These are phyloP conservation scores for Tetragnatha montana DNA, from an alignment of 2,888 invertebrate genomes.

Conservation along the genomic window DNA sequence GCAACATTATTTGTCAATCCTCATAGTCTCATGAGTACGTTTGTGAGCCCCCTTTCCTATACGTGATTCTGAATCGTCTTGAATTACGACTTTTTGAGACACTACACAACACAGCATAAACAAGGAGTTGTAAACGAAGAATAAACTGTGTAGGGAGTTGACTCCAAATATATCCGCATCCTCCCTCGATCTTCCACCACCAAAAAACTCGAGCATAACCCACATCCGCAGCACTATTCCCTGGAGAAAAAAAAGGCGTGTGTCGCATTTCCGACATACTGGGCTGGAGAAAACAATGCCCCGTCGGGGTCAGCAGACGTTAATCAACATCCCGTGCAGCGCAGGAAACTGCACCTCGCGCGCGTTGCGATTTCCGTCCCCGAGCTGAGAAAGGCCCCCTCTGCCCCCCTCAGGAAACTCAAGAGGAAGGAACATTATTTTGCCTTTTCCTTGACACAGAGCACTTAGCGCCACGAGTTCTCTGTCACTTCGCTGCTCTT, in stretches of 20 bases:
- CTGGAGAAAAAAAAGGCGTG: not conserved
- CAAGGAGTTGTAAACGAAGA: too few species aligned
- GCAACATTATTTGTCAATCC: too few species aligned
- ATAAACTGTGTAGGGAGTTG: too few species aligned
- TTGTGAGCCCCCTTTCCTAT: too few species aligned
- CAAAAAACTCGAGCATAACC: not conserved
- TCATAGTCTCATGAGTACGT: too few species aligned
- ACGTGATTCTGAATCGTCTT: too few species aligned
- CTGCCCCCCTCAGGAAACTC: not conserved
- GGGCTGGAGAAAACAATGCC: not conserved
- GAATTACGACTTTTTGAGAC: too few species aligned
- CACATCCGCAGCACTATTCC: not conserved
- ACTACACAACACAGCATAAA: too few species aligned
- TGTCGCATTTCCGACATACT: not conserved
- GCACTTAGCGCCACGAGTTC: not conserved
- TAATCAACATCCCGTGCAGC: constrained; percentile 11
- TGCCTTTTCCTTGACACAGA: not conserved
- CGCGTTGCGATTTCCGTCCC: constrained; percentile 53
- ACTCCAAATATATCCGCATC: too few species aligned
- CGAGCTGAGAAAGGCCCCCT: not conserved
- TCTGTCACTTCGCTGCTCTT: not conserved
- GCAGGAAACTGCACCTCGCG: constrained; percentile 33
- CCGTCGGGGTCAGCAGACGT: not conserved
- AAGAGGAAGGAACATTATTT: constrained; percentile 13
- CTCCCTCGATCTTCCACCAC: too few species aligned